Evolutionary conservation across 2,888 invertebrate genomes (phyloP).

Genomic region (Dicyrtomina minuta): DNA sequence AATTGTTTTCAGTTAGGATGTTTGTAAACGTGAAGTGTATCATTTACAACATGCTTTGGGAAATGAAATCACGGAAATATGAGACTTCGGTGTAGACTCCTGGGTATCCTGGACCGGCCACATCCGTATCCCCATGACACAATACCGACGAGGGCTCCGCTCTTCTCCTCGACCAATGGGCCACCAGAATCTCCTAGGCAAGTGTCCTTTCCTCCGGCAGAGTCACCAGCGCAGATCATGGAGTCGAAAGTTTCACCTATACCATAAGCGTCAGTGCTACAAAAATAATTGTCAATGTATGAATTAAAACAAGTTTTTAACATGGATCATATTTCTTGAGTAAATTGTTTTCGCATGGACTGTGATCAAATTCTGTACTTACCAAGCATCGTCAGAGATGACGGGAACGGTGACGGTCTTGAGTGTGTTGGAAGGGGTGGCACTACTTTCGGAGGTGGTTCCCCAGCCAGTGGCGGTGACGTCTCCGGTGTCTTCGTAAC

Average conservation of each 20-base stretch:
- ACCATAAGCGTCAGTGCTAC: slow-evolving; percentile 4
- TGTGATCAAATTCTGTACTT: too few relatives aligned
- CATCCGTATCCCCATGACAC: slow-evolving; percentile 17
- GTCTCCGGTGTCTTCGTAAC: background rate
- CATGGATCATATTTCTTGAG: too few relatives aligned
- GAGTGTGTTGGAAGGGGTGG: background rate
- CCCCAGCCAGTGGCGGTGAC: slow-evolving; percentile 26
- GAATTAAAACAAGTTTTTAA: too few relatives aligned
- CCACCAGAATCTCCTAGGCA: slow-evolving; percentile 30
- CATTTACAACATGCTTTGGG: background rate
- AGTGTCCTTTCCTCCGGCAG: slow-evolving; percentile 17
- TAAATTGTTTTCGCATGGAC: too few relatives aligned
- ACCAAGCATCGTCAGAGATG: too few relatives aligned
- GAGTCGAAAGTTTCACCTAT: background rate
- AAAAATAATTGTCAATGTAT: too few relatives aligned
- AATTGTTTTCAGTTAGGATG: background rate
- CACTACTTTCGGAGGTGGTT: slow-evolving; percentile 13
- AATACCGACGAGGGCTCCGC: background rate
- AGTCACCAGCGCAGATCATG: slow-evolving; percentile 27
- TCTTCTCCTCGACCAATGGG: background rate
- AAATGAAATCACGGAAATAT: background rate
- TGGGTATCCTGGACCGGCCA: slow-evolving; percentile 7
- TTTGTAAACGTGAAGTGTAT: background rate
- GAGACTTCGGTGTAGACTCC: slow-evolving; percentile 13
- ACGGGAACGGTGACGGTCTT: slow-evolving; percentile 1